phyloP scores from a whole-genome alignment of 2,888 invertebrate species.

The Xiphydria camelus region DNA sequence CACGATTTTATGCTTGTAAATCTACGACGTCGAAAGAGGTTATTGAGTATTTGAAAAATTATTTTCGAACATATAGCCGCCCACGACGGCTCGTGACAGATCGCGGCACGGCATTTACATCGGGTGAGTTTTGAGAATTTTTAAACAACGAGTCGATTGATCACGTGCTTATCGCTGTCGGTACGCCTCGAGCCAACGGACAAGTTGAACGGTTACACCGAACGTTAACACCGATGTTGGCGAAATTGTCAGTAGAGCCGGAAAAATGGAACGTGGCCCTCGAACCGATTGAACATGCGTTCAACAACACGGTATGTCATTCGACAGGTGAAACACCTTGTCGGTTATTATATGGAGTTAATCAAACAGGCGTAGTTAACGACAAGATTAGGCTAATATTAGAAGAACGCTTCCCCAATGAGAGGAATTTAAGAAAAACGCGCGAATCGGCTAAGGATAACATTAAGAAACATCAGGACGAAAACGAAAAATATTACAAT shows the following conservation, averaged over 20 bases:
- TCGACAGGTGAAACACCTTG: no score
- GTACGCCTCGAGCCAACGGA: conserved; percentile 35
- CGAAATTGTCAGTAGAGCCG: conserved; percentile 27
- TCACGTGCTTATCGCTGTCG: conserved; percentile 31
- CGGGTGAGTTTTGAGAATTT: conserved; percentile 27
- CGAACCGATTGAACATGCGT: no score
- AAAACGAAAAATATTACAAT: no score
- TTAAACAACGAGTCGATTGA: conserved; percentile 20
- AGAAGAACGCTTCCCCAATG: no score
- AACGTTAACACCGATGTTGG: conserved; percentile 23
- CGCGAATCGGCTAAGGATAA: no score
- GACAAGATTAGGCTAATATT: no score
- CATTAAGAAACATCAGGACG: no score
- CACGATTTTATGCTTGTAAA: conserved; percentile 21
- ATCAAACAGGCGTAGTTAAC: no score
- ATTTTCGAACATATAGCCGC: conserved; percentile 20
- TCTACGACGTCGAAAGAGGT: conserved; percentile 17
- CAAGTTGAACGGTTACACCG: conserved; percentile 31
- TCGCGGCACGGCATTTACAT: conserved; percentile 34
- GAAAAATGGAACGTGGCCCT: no score
- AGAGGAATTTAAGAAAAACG: no score
- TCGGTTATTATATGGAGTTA: no score
- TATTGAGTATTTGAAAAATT: conserved; percentile 20
- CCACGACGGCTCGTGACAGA: conserved; percentile 28
- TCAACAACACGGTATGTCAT: no score